Evolutionary conservation across 2,797 vertebrate species (phyloP), one percentile per base, ranked within the genome.

Genomic region (Pygocentrus nattereri): DNA sequence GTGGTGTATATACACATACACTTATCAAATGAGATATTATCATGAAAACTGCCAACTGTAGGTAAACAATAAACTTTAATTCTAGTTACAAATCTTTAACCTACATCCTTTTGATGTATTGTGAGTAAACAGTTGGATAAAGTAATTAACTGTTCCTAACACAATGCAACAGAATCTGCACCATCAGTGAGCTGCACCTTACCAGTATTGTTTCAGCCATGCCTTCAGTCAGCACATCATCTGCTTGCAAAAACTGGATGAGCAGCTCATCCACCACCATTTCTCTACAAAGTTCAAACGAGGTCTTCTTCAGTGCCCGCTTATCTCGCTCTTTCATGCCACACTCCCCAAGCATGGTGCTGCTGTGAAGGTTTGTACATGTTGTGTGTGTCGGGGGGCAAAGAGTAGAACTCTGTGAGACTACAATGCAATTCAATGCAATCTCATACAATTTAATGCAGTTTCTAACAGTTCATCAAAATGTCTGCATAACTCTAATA

Each of bases 151-250:
- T 0, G 30, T 5, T 56, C n/a, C 41, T 27, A 38, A 30, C 8
- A 41, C 21, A n/a, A 44, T 5, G 16, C 5, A 0, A 47, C 10
- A 72, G 5, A 75, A 49, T n/a, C 44, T 16, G n/a, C n/a, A 11
- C 21, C 8, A 27, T n/a, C 5, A 47, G 19, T 65, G 11, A 38
- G 1, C 47, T 25, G 5, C 12, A 13, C 67, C 30, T 62, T 88
- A 95, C 95, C 93, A 95, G 82, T 62, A 95, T 93, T 31, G 16
- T 83, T 85, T 95, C 94, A 21, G 94, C 93, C 94, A 95, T 94
- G 87, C 25, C 87, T 68, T 94, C 94, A 0, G 94, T 95, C 0
- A 95, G 93, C 82, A 95, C 92, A 59, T 85, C 87, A 1, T 94
- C 92, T 54, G 91, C 87, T 71, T 90, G 91, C 31, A 95, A 87